These are phyloP conservation scores for Canis aureus DNA, from an alignment of 2,113 vertebrate species.

Conservation along the genomic window DNA sequence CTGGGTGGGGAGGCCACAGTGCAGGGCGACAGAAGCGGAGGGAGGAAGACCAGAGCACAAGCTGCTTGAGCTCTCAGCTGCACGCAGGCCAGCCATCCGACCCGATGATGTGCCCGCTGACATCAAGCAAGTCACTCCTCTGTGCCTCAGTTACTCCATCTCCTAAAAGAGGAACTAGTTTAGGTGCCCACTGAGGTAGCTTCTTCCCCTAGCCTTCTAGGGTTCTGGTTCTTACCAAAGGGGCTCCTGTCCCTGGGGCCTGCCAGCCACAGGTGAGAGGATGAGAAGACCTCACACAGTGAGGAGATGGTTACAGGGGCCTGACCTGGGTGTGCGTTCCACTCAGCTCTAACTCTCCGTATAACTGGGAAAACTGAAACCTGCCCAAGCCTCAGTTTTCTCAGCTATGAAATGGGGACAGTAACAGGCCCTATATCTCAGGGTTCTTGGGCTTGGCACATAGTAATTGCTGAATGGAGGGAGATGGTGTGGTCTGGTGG, in stretches of 20 bases:
- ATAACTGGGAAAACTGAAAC: neutral
- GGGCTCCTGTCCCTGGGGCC: neutral
- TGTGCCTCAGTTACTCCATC: neutral
- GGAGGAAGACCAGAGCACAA: neutral
- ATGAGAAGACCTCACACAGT: neutral
- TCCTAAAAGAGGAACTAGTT: neutral
- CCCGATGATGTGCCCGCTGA: neutral
- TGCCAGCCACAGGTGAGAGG: neutral
- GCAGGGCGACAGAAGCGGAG: neutral
- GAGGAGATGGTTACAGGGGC: neutral
- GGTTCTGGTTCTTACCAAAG: neutral
- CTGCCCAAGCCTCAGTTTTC: neutral
- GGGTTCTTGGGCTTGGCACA: neutral
- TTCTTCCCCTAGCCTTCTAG: neutral
- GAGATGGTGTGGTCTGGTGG: neutral
- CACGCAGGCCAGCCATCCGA: fast-evolving
- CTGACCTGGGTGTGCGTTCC: neutral
- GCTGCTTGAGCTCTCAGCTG: neutral
- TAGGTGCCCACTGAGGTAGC: neutral
- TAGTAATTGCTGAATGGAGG: neutral
- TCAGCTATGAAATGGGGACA: neutral
- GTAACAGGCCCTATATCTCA: neutral
- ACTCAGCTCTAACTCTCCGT: neutral
- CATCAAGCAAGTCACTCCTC: neutral
- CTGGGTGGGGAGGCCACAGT: neutral